Evolutionary conservation across 2,113 vertebrate species (phyloP), one percentile per base, ranked within the genome.

Genomic region (Suncus etruscus): DNA sequence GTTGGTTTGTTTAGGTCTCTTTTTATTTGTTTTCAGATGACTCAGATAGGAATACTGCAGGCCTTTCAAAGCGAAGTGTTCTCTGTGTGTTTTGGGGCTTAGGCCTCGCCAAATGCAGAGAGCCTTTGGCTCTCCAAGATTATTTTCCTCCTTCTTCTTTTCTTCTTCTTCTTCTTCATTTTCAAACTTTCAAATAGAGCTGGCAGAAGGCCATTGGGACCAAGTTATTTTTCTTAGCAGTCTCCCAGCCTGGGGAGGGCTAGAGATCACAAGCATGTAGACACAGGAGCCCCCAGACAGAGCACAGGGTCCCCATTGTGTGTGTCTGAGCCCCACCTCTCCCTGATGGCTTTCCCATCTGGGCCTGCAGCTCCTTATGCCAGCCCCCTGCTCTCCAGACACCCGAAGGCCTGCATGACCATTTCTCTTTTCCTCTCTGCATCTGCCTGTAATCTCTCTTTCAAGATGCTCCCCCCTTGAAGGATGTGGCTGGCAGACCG

Each of bases 1-100:
- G 97, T 97, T 98, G 98, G 97, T 98, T 98, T 98, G 98, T 98
- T 98, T 98, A 97, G 97, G 97, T 97, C 96, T 97, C 97, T 96
- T 97, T 98, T 97, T 97, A 97, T 98, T 98, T 98, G 97, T 96
- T 97, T 98, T 98, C 95, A 95, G 97, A 97, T 98, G 97, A 98
- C 97, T 98, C 97, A 98, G 97, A 97, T 97, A 97, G 97, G 96
- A 97, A 96, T 97, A 96, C 96, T 95, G 97, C 96, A 97, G 97
- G 96, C 97, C 95, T 97, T 98, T 98, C 97, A 97, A 97, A 97
- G 96, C 69, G 68, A 95, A 97, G 97, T 95, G 96, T 95, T 96
- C 96, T 92, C 97, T 97, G 96, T 98, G 97, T 97, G 97, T 98
- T 98, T 97, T 96, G 95, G 96, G 97, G 92, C 95, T 50, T 83